Conservation (phyloP, 2,113 vertebrate genomes). For the Calonectris borealis region DNA sequence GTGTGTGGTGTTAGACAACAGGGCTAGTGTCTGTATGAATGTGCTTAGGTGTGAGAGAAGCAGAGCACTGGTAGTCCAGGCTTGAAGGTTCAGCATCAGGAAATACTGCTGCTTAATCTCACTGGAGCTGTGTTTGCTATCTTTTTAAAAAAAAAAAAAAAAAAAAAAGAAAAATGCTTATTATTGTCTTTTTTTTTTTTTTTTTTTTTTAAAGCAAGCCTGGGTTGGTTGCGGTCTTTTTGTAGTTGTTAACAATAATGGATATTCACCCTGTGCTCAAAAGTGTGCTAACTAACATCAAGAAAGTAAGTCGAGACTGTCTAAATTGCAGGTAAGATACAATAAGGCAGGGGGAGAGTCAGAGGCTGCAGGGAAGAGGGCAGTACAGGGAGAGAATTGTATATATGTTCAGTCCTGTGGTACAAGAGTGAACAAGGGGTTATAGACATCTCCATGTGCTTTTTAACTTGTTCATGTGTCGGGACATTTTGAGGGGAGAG, state of each 20-base stretch:
- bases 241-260: background rate
- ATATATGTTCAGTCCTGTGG: background rate
- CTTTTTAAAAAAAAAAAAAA: background rate
- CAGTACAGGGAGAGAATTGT: background rate
- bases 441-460: background rate
- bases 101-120: background rate
- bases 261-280: background rate
- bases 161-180: background rate
- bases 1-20: background rate
- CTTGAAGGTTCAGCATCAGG: background rate
- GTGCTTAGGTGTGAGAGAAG: background rate
- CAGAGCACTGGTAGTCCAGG: background rate
- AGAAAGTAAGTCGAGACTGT: background rate
- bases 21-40: background rate
- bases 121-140: background rate
- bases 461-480: background rate
- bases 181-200: accelerated
- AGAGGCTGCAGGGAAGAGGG: background rate
- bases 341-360: background rate
- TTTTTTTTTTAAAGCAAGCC: background rate
- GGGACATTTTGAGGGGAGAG: background rate
- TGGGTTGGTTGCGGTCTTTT: background rate
- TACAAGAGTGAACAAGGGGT: background rate
- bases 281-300: background rate
- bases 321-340: background rate